phyloP scores from a whole-genome alignment of 2,113 vertebrate genomes.

The zebrafish (Danio rerio) region GRCz12tu NC_133183.1:63796001-63796500 shows the following conservation, averaged over 20 bases:
- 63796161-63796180: neutral
- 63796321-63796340: neutral
- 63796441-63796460: too few relatives aligned
- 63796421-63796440: too few relatives aligned
- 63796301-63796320: constrained; percentile 86
- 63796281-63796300: constrained; percentile 95
- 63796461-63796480: too few relatives aligned
- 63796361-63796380: too few relatives aligned
- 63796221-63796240: constrained; percentile 93
- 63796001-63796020: too few relatives aligned
- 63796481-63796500: too few relatives aligned
- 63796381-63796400: too few relatives aligned
- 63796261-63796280: constrained; percentile 96
- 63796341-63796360: too few relatives aligned
- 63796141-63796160: neutral
- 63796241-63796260: constrained; percentile 93
- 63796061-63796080: constrained; percentile 71
- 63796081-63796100: constrained; percentile 67
- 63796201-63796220: constrained; percentile 68
- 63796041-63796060: constrained; percentile 63
- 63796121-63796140: constrained; percentile 65
- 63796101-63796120: constrained; percentile 71
- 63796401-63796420: too few relatives aligned
- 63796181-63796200: neutral
- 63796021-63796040: neutral